A percentile compares a stretch with the other conserved stretches of the same genome.
phyloP scores from a whole-genome alignment of 2,797 vertebrate species.

The Pseudochirops corinnae region DNA sequence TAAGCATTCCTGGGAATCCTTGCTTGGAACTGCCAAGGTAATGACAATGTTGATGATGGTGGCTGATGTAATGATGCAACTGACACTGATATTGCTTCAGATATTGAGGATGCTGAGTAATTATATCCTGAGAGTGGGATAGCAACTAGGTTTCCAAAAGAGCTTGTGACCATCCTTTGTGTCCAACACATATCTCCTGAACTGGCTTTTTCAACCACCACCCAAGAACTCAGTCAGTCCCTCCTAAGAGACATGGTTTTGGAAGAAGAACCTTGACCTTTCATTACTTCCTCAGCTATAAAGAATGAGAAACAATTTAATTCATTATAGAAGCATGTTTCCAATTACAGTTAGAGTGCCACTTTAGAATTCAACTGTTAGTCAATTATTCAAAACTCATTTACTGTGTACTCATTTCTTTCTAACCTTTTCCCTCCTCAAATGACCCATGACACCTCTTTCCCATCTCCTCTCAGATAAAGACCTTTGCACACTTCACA shows the following conservation, averaged over 20 bases:
- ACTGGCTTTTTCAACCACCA: background rate
- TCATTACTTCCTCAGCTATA: background rate
- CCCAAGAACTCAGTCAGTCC: background rate
- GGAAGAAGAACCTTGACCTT: background rate
- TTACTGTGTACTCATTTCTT: background rate
- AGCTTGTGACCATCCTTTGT: background rate
- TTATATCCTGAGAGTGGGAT: background rate
- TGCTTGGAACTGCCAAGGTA: background rate
- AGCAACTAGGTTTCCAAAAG: background rate
- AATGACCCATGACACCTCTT: background rate
- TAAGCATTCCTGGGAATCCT: background rate
- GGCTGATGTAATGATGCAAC: background rate
- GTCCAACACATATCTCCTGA: background rate
- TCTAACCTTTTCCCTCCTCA: background rate
- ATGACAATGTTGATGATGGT: background rate
- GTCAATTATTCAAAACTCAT: background rate
- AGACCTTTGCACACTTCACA: background rate
- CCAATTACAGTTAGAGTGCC: background rate
- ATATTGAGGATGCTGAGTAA: background rate
- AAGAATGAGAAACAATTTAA: background rate
- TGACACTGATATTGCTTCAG: background rate
- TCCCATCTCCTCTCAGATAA: background rate
- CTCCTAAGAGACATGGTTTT: background rate
- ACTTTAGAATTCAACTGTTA: background rate
- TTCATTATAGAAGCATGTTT: background rate